Base-by-base conservation (phyloP, 2,113 vertebrate species). In the Coryphaenoides rupestris region DNA sequence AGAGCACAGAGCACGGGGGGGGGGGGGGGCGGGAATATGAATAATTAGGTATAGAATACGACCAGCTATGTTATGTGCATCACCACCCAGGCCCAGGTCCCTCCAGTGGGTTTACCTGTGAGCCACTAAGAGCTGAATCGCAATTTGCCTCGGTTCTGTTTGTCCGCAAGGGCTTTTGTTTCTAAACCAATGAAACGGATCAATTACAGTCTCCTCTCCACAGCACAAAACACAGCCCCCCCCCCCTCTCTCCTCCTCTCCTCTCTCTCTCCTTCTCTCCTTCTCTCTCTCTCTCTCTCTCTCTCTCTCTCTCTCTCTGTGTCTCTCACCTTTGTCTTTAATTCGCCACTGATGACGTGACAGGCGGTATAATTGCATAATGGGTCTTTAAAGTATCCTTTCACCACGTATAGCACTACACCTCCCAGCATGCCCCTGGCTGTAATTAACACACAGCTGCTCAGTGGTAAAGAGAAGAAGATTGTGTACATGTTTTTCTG, bases 381-480 rank as follows among this genome's bases (percentile, higher is more conserved):
- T 55, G 9, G 14, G 23, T 60, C 47, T 66, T 52, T 64, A 60
- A 69, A 82, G 49, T 24, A 59, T 21, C 45, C 46, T 69, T 74
- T 80, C 19, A 64, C 19, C 63, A 68, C 24, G 47, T 57, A 74
- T 81, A 40, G 73, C 70, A 82, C 60, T 22, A 55, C 63, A 5
- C 49, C 21, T 46, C 67, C 68, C 66, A 62, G 73, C 70, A 79
- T 65, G 49, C 60, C 61, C 57, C 58, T 58, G 10, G 7, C 1
- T 21, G 55, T 72, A 26, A 85, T 82, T 74, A 80, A 68, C 76
- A 74, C 58, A 70, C 65, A 74, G 70, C 55, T 79, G 61, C 63
- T 63, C 3, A 22, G 46, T 63, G 46, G 13, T 6, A 45, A 45
- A 5, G 13, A 45, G 5, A 5, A 5, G 5, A 5, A 5, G 40